A percentile compares a stretch with the other conserved stretches of the same genome.
Evolutionary conservation across 2,888 invertebrate genomes (phyloP).

Genomic region (Gibbula magus): DNA sequence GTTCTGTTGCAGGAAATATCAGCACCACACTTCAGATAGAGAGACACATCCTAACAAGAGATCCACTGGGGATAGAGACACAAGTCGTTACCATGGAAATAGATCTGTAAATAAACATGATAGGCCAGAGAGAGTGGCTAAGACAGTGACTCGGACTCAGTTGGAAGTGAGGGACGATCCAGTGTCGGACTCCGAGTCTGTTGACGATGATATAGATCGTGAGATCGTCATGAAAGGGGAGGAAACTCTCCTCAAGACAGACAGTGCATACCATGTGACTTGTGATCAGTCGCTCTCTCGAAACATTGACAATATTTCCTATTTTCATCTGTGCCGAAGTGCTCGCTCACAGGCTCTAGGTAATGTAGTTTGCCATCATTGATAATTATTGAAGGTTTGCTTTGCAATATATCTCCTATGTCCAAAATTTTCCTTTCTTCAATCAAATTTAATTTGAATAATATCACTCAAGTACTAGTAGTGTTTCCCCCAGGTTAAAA

Average conservation of each 20-base stretch:
- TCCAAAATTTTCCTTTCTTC: too few relatives aligned
- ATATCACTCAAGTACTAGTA: too few relatives aligned
- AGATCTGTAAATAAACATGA: background rate
- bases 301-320: slow-evolving; percentile 15
- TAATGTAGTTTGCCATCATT: background rate
- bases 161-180: background rate
- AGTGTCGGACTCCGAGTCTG: background rate
- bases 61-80: background rate
- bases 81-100: background rate
- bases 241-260: slow-evolving; percentile 52
- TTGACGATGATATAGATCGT: slow-evolving; percentile 1
- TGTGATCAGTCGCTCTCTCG: slow-evolving; percentile 28
- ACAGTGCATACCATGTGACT: slow-evolving; percentile 59
- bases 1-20: background rate
- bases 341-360: background rate
- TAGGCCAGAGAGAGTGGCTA: background rate
- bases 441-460: too few relatives aligned
- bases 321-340: slow-evolving; percentile 5
- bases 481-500: too few relatives aligned
- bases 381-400: too few relatives aligned
- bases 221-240: slow-evolving; percentile 19
- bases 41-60: background rate
- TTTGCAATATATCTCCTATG: too few relatives aligned
- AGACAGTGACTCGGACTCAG: background rate
- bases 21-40: background rate